phyloP scores from a whole-genome alignment of 2,797 vertebrate genomes.

The Fistularia commersonii region DNA sequence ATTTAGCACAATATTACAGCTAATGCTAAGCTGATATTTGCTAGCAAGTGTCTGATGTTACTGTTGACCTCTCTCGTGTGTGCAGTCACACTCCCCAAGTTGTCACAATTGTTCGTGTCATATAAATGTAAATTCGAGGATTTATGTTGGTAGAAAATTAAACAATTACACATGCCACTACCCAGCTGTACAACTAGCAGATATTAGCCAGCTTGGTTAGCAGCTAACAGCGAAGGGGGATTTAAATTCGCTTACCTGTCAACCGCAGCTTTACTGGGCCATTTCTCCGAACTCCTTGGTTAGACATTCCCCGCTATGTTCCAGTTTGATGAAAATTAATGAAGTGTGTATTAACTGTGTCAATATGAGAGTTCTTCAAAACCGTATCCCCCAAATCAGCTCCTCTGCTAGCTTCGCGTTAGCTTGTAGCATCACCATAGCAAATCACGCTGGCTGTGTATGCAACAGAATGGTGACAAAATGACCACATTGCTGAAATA shows the following conservation, averaged over 20 bases:
- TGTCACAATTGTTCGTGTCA: not conserved
- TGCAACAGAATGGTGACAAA: conserved; percentile 23
- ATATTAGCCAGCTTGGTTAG: conserved; percentile 25
- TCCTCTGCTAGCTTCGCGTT: conserved; percentile 58
- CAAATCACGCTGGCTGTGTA: conserved; percentile 52
- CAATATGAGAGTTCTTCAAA: conserved; percentile 25
- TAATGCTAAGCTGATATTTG: no score
- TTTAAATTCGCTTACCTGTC: conserved; percentile 85
- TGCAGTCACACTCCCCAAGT: no score
- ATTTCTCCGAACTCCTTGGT: conserved; percentile 91
- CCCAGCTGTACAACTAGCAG: conserved; percentile 2
- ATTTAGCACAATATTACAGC: no score
- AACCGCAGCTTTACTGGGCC: conserved; percentile 96
- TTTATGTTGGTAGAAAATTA: not conserved
- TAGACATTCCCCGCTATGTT: conserved; percentile 86
- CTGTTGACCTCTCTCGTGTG: no score
- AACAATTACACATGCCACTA: not conserved
- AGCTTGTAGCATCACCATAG: conserved; percentile 63
- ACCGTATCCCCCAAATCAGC: conserved; percentile 53
- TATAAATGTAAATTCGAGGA: not conserved
- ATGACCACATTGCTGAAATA: conserved; percentile 16
- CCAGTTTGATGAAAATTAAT: conserved; percentile 53
- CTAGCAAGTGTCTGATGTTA: no score
- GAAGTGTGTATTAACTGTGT: conserved; percentile 51
- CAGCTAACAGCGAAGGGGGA: conserved; percentile 45